Base-by-base conservation (phyloP, 2,888 invertebrate genomes). In the Chymomyza amoena region DNA sequence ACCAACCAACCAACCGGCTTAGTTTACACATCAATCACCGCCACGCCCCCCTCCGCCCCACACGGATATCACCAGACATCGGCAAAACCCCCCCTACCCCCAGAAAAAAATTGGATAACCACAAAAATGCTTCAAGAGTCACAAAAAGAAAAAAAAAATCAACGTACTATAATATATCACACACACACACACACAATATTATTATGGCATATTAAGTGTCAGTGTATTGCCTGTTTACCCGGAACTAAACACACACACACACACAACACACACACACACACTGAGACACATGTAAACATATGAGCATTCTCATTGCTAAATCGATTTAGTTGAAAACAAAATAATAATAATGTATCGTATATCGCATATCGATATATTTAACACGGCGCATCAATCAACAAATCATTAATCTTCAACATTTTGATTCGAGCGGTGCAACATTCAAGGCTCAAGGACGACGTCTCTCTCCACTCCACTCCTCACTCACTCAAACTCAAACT, bases 271-370 rank as follows among this genome's bases (percentile, higher is more conserved):
- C 52, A 57, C 50, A 63, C 67, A 75, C 64, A 66, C 39, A 59
- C 51, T 25, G 25, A 25, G 25, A 52, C 51, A 68, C 61, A 69
- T n/a, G 52, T 28, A 57, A 28, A 76, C 52, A 83, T 76, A 83
- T 82, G 85, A 83, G 85, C 83, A 83, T 83, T 85, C 83, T 74
- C 83, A 85, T 85, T 82, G 85, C 74, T 85, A 83, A 83, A 85
- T 83, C 82, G 82, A 83, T 84, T 79, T 77, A 70, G 70, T 61
- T 45, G 39, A 45, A 45, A 45, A 45, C 2, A 45, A 45, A 15
- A 45, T 13, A 45, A 45, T 45, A 13, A 45, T 45, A 45, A 45
- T 13, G 13, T 45, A 45, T 45, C 39, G 39, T 45, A 45, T 45
- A 45, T 45, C 39, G 39, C 10, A 45, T 45, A 45, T 45, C 13